A percentile compares a stretch with the other conserved stretches of the same genome.
phyloP scores from a whole-genome alignment of 2,888 invertebrate genomes.

The Automeris io region DNA sequence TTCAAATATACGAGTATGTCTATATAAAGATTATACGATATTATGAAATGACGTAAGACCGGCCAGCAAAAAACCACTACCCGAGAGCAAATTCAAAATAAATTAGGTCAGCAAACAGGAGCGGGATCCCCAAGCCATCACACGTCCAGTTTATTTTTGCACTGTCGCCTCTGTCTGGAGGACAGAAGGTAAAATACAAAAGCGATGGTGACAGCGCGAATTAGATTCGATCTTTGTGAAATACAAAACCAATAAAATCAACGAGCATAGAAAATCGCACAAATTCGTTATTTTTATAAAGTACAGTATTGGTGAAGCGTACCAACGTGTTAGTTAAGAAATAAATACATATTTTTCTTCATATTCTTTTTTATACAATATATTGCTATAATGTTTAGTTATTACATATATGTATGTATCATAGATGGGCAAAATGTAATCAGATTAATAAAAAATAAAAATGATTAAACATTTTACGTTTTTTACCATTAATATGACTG shows the following conservation, averaged over 20 bases:
- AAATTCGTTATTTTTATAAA: neutral
- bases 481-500: no score
- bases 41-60: neutral
- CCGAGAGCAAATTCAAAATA: constrained; percentile 4
- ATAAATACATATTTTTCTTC: no score
- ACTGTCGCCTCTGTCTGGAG: constrained; percentile 16
- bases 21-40: neutral
- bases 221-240: neutral
- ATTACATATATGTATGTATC: no score
- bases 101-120: constrained; percentile 17
- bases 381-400: no score
- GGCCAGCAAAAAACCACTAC: neutral
- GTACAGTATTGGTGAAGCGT: no score
- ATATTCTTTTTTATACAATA: no score
- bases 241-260: neutral
- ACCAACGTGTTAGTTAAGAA: no score
- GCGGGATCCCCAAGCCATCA: constrained; percentile 14
- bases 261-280: neutral
- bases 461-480: no score
- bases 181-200: constrained; percentile 6
- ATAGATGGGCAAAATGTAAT: no score
- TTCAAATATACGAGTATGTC: no score
- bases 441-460: no score
- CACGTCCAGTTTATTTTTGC: constrained; percentile 21
- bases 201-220: constrained; percentile 1